A percentile compares a stretch with the other conserved stretches of the same genome.
phyloP scores from a whole-genome alignment of 1,140 invertebrate genomes.

The Cyrtorhinus lividipennis region DNA sequence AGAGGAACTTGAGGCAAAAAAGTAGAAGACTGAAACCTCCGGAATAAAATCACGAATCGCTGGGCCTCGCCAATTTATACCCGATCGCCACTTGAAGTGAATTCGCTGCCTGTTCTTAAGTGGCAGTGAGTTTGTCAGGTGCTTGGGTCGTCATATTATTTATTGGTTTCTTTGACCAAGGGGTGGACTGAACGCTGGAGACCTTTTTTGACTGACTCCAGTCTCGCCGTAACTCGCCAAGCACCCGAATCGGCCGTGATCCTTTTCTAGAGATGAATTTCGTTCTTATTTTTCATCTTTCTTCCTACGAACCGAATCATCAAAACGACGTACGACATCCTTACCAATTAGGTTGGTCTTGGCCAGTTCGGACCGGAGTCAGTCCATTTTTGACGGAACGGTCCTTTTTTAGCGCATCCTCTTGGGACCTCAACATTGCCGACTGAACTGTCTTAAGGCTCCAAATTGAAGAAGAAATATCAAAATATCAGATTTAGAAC shows the following conservation, averaged over 20 bases:
- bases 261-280: not conserved
- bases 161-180: not conserved
- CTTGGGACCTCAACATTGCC: too few species aligned
- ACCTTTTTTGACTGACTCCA: not conserved
- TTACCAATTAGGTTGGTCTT: not conserved
- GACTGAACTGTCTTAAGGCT: too few species aligned
- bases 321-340: not conserved
- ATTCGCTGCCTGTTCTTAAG: conserved; percentile 9
- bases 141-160: conserved; percentile 1
- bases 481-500: too few species aligned
- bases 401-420: too few species aligned
- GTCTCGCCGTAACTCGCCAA: not conserved
- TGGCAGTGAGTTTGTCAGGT: conserved; percentile 1
- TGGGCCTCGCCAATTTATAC: conserved; percentile 7
- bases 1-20: not conserved
- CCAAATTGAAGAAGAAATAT: too few species aligned
- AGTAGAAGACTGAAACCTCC: not conserved
- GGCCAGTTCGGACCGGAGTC: too few species aligned
- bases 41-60: not conserved
- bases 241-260: not conserved
- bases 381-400: too few species aligned
- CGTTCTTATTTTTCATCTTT: not conserved
- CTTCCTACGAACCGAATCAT: not conserved
- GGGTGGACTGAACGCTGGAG: not conserved
- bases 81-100: conserved; percentile 12